Evolutionary conservation across 1,140 invertebrate species (phyloP), one percentile per base, ranked within the genome.

Genomic region (Drosophila chauvacae): DNA sequence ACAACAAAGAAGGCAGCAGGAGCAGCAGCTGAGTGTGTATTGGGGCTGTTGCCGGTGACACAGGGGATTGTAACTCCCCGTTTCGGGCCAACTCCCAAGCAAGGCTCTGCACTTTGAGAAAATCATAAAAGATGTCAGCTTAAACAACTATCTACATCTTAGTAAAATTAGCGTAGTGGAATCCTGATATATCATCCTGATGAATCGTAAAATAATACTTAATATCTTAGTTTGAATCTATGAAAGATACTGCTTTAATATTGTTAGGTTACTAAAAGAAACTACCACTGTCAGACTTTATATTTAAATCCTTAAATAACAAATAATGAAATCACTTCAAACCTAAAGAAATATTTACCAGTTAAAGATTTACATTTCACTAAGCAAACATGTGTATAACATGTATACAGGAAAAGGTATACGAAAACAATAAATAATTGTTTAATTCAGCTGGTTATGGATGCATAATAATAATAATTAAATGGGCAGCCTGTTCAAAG

Each of bases 31-130:
- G 61, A 51, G 47, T 30, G 41, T 45, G 62, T 50, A 65, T 84
- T 70, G 69, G 66, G 81, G 81, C 45, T 62, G 65, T 60, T 72
- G 65, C 48, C 86, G 61, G 61, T 77, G 66, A 72, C 69, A 72
- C 66, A 30, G 69, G 53, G 62, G 39, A 70, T 55, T 68, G 66
- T 70, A 70, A 68, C 63, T 70, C 48, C 62, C 62, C 62, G 47
- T 39, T 55, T 68, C 30, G 62, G 48, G 39, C 41, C 65, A 68
- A 39, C 23, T 68, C 33, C 66, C 39, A 55, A 70, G 66, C 63
- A 55, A 50, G 35, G 16, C 39, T 42, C 62, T 68, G 47, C 66
- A 70, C 66, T 68, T 7, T 7, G 48, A 14, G 30, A 70, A 69
- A 64, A 5, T 13, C 11, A 0, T 23, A 11, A 23, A 3, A 7